These are phyloP conservation scores for Lamellibrachia satsuma DNA, from an alignment of 2,888 invertebrate species.

Conservation along the genomic window DNA sequence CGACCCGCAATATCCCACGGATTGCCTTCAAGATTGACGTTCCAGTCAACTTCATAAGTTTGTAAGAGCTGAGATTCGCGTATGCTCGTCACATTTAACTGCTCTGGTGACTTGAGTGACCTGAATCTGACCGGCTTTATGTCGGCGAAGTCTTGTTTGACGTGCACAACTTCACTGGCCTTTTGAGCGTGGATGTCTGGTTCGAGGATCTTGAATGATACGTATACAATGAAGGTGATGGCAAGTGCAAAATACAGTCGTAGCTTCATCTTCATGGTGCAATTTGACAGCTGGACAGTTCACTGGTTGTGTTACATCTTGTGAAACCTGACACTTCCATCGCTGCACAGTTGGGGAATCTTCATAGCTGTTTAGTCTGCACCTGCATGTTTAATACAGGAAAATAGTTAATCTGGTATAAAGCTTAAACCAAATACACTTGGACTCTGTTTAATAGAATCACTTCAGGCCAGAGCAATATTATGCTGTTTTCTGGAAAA, in stretches of 20 bases:
- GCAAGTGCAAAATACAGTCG: background rate
- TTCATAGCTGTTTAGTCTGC: background rate
- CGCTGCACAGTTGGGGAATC: background rate
- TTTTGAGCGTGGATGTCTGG: background rate
- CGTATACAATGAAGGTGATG: background rate
- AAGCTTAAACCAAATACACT: too few species aligned
- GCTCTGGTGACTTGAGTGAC: background rate
- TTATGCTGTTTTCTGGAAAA: too few species aligned
- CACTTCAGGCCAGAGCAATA: too few species aligned
- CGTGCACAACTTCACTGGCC: background rate
- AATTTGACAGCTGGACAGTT: background rate
- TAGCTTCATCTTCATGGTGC: background rate
- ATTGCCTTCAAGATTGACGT: background rate
- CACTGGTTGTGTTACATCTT: background rate
- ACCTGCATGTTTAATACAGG: background rate
- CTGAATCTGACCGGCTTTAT: background rate
- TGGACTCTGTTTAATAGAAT: too few species aligned
- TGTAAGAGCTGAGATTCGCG: background rate
- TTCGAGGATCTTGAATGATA: background rate
- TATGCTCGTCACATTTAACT: background rate
- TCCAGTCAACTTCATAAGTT: slow-evolving; percentile 32
- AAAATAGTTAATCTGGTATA: background rate
- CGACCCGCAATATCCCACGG: slow-evolving; percentile 56
- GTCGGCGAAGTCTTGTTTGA: background rate
- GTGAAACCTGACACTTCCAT: background rate